phyloP scores from a whole-genome alignment of 1,140 invertebrate genomes.

The Drosophila truncata region DNA sequence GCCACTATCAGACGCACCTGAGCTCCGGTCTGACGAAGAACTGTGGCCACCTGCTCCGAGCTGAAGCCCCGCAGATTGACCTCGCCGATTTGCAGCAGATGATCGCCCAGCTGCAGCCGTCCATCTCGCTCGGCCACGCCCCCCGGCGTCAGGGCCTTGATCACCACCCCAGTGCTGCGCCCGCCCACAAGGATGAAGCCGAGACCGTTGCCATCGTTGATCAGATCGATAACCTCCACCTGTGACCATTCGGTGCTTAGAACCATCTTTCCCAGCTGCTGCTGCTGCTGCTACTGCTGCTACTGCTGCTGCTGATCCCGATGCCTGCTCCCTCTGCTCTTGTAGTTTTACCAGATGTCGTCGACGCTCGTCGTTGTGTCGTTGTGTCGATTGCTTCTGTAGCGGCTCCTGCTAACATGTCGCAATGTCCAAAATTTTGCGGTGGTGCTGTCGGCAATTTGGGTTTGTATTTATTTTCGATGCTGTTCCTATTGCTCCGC shows the following conservation, averaged over 20 bases:
- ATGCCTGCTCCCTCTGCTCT: background rate
- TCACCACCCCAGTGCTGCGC: constrained; percentile 97
- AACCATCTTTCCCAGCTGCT: constrained; percentile 86
- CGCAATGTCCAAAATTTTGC: constrained; percentile 44
- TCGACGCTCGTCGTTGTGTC: constrained; percentile 29
- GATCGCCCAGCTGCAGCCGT: constrained; percentile 95
- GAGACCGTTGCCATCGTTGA: constrained; percentile 92
- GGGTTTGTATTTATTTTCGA: constrained; percentile 5
- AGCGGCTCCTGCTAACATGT: constrained; percentile 61
- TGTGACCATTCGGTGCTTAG: constrained; percentile 96
- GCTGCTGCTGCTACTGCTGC: background rate
- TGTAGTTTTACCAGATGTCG: constrained; percentile 15
- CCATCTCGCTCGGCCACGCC: constrained; percentile 96
- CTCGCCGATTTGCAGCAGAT: constrained; percentile 97
- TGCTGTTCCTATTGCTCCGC: constrained; percentile 7
- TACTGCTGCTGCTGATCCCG: background rate
- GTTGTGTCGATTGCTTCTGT: constrained; percentile 4
- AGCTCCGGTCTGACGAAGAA: constrained; percentile 94
- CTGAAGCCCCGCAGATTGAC: constrained; percentile 96
- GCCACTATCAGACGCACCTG: constrained; percentile 96
- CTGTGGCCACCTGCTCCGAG: constrained; percentile 96
- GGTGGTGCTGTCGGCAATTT: constrained; percentile 62
- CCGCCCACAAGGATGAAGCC: constrained; percentile 98
- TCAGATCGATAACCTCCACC: constrained; percentile 95
- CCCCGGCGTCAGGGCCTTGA: constrained; percentile 96